phyloP scores from a whole-genome alignment of 2,888 invertebrate genomes.

The Tipula confusa region DNA sequence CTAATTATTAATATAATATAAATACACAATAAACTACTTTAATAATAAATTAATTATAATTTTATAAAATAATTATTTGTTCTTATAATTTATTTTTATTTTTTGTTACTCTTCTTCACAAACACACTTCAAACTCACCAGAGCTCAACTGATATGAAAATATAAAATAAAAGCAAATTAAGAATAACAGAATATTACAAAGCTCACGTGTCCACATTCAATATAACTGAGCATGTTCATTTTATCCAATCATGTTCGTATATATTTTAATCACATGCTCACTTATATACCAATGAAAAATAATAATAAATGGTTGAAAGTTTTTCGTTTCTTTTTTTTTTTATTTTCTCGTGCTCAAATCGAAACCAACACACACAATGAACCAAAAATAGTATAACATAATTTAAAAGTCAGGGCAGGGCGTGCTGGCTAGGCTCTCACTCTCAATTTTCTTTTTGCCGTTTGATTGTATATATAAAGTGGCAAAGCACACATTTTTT shows the following conservation, averaged over 20 bases:
- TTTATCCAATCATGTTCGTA: slow-evolving; percentile 4
- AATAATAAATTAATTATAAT: background rate
- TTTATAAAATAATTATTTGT: background rate
- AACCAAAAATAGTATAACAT: background rate
- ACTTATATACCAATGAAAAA: slow-evolving; percentile 29
- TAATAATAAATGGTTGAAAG: slow-evolving; percentile 14
- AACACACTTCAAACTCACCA: background rate
- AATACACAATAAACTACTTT: background rate
- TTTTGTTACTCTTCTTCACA: background rate
- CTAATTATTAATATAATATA: background rate
- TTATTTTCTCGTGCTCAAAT: background rate
- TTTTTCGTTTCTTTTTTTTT: background rate
- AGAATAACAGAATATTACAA: slow-evolving; percentile 4
- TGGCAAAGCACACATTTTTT: background rate
- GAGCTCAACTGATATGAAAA: slow-evolving; percentile 21
- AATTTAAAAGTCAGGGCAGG: slow-evolving; percentile 29
- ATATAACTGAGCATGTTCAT: slow-evolving; percentile 13
- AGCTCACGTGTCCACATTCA: slow-evolving; percentile 29
- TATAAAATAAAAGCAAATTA: background rate
- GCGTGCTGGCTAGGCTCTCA: background rate
- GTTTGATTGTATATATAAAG: background rate
- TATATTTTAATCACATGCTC: slow-evolving; percentile 25
- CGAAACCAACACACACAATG: slow-evolving; percentile 14
- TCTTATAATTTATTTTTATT: background rate
- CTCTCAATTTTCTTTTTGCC: background rate